Evolutionary conservation across 2,888 invertebrate species (phyloP).

Genomic region (Amiota communis): DNA sequence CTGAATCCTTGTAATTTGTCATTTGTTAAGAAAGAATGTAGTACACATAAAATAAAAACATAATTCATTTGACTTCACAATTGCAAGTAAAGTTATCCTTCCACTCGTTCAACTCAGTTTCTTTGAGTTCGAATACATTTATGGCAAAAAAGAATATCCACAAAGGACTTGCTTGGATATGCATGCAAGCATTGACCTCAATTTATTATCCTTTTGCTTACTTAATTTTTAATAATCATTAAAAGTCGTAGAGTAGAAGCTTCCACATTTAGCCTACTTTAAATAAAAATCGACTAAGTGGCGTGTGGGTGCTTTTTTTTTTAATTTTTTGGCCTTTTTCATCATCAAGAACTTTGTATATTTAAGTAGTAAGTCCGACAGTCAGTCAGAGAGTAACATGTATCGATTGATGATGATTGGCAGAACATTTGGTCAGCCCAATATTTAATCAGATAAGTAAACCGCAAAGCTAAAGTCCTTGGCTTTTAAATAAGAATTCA

Average conservation of each 20-base stretch:
- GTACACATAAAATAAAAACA: too few relatives aligned
- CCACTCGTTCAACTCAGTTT: too few relatives aligned
- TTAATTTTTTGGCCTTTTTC: not conserved
- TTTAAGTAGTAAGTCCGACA: not conserved
- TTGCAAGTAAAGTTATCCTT: too few relatives aligned
- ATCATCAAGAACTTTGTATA: not conserved
- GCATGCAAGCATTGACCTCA: too few relatives aligned
- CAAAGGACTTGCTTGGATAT: too few relatives aligned
- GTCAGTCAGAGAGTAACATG: not conserved
- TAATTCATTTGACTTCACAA: too few relatives aligned
- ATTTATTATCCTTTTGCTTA: not conserved
- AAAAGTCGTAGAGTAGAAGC: too few relatives aligned
- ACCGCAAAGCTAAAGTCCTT: slow-evolving; percentile 5
- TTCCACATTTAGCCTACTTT: too few relatives aligned
- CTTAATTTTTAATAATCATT: not conserved
- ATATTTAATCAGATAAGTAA: slow-evolving; percentile 24
- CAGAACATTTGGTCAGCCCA: not conserved
- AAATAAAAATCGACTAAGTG: not conserved
- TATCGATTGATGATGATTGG: slow-evolving; percentile 4
- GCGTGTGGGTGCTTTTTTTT: slow-evolving; percentile 9
- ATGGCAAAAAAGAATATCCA: too few relatives aligned
- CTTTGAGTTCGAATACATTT: too few relatives aligned
- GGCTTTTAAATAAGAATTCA: too few relatives aligned
- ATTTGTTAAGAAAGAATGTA: not conserved
- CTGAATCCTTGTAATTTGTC: not conserved